A percentile compares a stretch with the other conserved stretches of the same genome.
phyloP scores from a whole-genome alignment of 2,113 vertebrate genomes.

The Formicarius rufipectus region DNA sequence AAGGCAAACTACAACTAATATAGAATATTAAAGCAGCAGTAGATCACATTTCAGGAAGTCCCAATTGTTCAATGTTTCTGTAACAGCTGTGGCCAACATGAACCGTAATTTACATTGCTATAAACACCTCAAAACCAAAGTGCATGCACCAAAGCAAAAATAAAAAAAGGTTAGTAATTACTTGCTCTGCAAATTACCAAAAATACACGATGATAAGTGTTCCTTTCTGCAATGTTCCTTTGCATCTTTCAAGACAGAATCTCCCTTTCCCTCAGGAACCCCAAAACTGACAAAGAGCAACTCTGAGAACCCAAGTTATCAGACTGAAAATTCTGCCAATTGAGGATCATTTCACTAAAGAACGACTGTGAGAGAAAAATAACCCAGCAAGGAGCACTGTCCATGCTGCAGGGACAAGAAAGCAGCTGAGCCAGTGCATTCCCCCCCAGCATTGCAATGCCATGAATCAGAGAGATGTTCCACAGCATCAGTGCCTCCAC shows the following conservation, averaged over 20 bases:
- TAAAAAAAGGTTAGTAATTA: not conserved
- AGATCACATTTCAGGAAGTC: constrained; percentile 24
- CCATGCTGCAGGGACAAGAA: not conserved
- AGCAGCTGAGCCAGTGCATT: constrained; percentile 2
- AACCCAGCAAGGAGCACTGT: not conserved
- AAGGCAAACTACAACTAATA: constrained; percentile 11
- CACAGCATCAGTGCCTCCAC: not conserved
- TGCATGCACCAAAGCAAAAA: not conserved
- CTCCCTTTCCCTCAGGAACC: not conserved
- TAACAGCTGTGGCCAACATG: not conserved
- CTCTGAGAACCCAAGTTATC: not conserved
- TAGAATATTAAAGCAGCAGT: not conserved
- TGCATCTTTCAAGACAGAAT: not conserved
- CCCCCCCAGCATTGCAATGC: constrained; percentile 1
- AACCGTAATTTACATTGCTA: not conserved
- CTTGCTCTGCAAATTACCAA: not conserved
- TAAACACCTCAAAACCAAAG: not conserved
- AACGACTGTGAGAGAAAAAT: not conserved
- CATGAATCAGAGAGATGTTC: constrained; percentile 46
- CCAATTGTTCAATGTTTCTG: not conserved
- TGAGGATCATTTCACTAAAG: not conserved
- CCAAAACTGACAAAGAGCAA: not conserved
- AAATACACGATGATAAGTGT: not conserved
- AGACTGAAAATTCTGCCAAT: not conserved
- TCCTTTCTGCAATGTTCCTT: not conserved